Percentiles rank a stretch among this genome's conserved stretches.
Conservation (phyloP, 2,113 vertebrate genomes). For the Eulacestoma nigropectus region DNA sequence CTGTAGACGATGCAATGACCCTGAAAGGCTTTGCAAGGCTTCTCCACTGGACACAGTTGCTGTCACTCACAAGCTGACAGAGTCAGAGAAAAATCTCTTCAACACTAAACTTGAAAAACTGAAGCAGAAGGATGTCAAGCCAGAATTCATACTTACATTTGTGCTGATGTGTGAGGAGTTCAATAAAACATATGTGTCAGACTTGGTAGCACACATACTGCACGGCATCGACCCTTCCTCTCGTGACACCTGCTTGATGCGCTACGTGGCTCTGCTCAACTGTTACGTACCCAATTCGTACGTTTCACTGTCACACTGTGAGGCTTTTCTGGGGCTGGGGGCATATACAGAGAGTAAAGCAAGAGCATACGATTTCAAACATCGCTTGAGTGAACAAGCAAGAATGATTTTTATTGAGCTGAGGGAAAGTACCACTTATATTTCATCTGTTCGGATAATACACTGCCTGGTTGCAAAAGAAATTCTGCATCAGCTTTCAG, state of each 20-base stretch:
- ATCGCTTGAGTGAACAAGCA: slow-evolving; percentile 67
- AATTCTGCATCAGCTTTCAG: slow-evolving; percentile 77
- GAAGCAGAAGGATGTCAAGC: slow-evolving; percentile 25
- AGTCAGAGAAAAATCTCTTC: slow-evolving; percentile 72
- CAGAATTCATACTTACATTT: slow-evolving; percentile 79
- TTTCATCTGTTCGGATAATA: slow-evolving; percentile 77
- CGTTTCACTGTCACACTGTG: slow-evolving; percentile 81
- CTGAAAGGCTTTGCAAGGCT: slow-evolving; percentile 68
- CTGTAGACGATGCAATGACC: slow-evolving; percentile 74
- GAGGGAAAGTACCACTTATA: slow-evolving; percentile 71
- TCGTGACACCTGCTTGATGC: slow-evolving; percentile 67
- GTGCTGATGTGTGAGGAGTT: slow-evolving; percentile 82
- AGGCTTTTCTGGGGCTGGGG: slow-evolving; percentile 68
- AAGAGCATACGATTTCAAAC: slow-evolving; percentile 63
- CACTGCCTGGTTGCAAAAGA: slow-evolving; percentile 81
- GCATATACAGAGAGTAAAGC: slow-evolving; percentile 23
- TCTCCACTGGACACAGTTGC: slow-evolving; percentile 73
- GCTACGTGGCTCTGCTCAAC: slow-evolving; percentile 79
- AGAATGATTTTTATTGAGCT: slow-evolving; percentile 79
- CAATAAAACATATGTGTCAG: slow-evolving; percentile 40
- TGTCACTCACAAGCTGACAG: slow-evolving; percentile 79
- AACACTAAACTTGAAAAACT: slow-evolving; percentile 68
- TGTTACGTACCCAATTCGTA: slow-evolving; percentile 80
- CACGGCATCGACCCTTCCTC: slow-evolving; percentile 64
- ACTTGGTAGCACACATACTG: slow-evolving; percentile 73